Evolutionary conservation across 1,140 invertebrate species (phyloP).

Genomic region (Drosophila pseudoobscura): DNA sequence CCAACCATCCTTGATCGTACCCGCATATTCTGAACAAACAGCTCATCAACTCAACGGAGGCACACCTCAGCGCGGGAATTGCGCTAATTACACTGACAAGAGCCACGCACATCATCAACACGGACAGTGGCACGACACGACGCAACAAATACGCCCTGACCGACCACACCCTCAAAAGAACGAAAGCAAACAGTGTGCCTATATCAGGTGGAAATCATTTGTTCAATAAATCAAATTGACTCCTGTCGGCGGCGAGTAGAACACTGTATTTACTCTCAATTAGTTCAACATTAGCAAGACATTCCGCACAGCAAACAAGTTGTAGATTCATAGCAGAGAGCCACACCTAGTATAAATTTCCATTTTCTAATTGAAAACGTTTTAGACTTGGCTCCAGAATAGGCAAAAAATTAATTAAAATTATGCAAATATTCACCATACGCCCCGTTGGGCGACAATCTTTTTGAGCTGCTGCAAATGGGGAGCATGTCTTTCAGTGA

Average conservation of each 20-base stretch:
- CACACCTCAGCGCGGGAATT: conserved; percentile 48
- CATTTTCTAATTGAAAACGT: conserved; percentile 36
- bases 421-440: conserved; percentile 59
- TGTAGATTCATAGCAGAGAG: not conserved
- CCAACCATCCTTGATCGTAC: not conserved
- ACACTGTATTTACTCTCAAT: conserved; percentile 71
- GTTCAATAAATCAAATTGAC: conserved; percentile 69
- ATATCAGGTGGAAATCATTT: conserved; percentile 66
- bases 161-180: conserved; percentile 38
- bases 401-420: conserved; percentile 61
- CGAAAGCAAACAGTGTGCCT: conserved; percentile 26
- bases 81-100: conserved; percentile 59
- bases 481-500: conserved; percentile 7
- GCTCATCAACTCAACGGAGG: conserved; percentile 8
- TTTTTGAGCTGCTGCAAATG: conserved; percentile 4
- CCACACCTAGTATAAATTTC: not conserved
- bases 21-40: not conserved
- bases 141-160: not conserved
- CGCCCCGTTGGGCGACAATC: too few relatives aligned
- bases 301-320: conserved; percentile 43
- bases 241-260: conserved; percentile 29
- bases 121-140: conserved; percentile 23
- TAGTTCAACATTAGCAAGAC: conserved; percentile 58
- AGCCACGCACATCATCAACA: conserved; percentile 52
- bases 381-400: conserved; percentile 7